Percentiles rank a stretch among this genome's conserved stretches.
phyloP scores from a whole-genome alignment of 2,113 vertebrate species.

The Ploceus nigricollis region DNA sequence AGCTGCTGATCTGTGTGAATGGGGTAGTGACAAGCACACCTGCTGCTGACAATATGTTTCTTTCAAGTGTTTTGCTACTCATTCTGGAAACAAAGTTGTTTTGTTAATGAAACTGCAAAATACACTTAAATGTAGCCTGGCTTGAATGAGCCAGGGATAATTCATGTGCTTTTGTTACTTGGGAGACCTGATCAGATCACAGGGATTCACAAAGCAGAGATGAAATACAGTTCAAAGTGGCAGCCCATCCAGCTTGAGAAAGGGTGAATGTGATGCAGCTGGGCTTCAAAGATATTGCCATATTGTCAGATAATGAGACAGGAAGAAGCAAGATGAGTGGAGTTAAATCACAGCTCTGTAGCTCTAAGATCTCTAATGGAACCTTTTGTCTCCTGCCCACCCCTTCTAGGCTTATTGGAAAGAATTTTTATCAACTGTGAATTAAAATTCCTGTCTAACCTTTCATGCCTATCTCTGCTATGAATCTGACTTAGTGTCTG shows the following conservation, averaged over 20 bases:
- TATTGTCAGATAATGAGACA: background rate
- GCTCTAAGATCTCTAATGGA: background rate
- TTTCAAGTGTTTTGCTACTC: background rate
- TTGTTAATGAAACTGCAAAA: background rate
- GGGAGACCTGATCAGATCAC: conserved; percentile 17
- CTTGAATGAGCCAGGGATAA: background rate
- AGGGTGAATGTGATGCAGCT: background rate
- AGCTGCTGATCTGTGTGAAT: background rate
- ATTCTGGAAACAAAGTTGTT: background rate
- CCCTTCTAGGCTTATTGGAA: background rate
- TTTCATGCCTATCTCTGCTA: background rate
- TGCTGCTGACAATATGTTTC: background rate
- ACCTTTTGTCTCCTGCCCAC: conserved; percentile 41
- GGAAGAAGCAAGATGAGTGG: background rate
- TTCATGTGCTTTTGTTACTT: background rate
- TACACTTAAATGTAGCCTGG: background rate
- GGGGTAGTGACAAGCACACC: background rate
- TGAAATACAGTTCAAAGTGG: conserved; percentile 38
- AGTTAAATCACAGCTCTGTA: background rate
- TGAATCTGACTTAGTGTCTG: background rate
- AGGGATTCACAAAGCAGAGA: conserved; percentile 15
- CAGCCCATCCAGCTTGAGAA: background rate
- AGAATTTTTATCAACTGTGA: conserved; percentile 8
- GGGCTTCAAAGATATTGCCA: conserved; percentile 32
- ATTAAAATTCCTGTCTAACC: conserved; percentile 35